Evolutionary conservation across 2,113 vertebrate genomes (phyloP).

Genomic region (Panurus biarmicus): DNA sequence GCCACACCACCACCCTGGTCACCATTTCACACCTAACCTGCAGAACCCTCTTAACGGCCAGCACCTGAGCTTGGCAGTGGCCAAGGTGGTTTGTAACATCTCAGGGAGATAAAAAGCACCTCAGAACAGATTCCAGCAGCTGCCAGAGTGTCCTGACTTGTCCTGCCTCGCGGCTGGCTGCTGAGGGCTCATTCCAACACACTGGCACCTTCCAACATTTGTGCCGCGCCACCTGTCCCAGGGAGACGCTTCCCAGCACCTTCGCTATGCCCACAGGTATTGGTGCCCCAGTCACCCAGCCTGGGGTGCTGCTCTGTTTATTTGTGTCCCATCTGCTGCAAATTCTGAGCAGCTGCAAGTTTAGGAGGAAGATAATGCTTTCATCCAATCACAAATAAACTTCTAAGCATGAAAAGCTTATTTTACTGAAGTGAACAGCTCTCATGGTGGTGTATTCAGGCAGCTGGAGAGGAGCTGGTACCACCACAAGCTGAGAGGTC

Average conservation of each 20-base stretch:
- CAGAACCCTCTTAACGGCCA: background rate
- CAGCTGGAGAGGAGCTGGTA: background rate
- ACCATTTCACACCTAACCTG: background rate
- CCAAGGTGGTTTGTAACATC: background rate
- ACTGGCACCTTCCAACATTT: accelerated
- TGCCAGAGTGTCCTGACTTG: background rate
- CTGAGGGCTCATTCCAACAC: background rate
- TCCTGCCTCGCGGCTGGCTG: background rate
- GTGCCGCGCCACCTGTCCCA: accelerated
- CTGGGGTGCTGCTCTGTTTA: background rate
- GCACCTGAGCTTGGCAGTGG: background rate
- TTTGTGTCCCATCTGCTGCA: accelerated
- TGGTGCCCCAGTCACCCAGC: background rate
- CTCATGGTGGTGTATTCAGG: background rate
- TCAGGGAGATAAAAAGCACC: background rate
- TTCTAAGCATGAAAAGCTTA: background rate
- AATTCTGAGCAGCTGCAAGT: background rate
- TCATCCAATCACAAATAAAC: background rate
- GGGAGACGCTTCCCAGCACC: background rate
- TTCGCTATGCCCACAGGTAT: accelerated
- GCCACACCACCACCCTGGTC: accelerated
- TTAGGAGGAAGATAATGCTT: background rate
- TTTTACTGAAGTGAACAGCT: background rate
- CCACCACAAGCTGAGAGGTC: background rate
- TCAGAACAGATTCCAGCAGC: background rate